These are phyloP conservation scores for Etheostoma perlongum DNA, from an alignment of 2,797 vertebrate genomes.

Conservation along the genomic window DNA sequence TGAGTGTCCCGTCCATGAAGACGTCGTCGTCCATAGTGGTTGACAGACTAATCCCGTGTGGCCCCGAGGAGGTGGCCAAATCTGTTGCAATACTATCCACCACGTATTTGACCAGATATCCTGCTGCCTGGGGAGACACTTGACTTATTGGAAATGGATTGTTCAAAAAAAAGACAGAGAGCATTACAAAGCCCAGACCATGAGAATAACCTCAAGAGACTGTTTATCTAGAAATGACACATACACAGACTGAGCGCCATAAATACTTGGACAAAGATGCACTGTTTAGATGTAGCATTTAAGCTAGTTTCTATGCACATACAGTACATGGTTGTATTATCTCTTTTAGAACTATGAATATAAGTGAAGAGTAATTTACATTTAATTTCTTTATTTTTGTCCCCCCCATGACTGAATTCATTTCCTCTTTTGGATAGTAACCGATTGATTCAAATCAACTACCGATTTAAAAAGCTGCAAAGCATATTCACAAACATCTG, in stretches of 20 bases:
- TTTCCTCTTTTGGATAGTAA: not conserved
- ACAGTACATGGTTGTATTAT: not conserved
- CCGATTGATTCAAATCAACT: constrained; percentile 2
- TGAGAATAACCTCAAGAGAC: constrained; percentile 34
- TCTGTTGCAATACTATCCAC: constrained; percentile 89
- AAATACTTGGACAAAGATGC: constrained; percentile 14
- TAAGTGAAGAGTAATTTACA: not conserved
- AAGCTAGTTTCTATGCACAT: not conserved
- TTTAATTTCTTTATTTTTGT: not conserved
- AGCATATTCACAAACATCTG: not conserved
- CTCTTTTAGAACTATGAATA: not conserved
- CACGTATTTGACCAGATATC: constrained; percentile 85
- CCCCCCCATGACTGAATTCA: not conserved
- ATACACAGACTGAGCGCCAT: constrained; percentile 16
- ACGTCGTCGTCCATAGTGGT: constrained; percentile 86
- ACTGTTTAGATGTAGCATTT: not conserved
- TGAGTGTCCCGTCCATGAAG: constrained; percentile 84
- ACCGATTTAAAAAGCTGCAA: not conserved
- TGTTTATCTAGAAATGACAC: constrained; percentile 10
- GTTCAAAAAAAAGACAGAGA: constrained; percentile 57
- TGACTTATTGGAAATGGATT: constrained; percentile 77
- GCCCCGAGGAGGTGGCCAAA: constrained; percentile 79
- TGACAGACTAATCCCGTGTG: constrained; percentile 75
- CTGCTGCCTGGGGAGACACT: constrained; percentile 91
- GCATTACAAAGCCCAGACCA: constrained; percentile 41